Evolutionary conservation across 2,888 invertebrate species (phyloP).

Genomic region (Mesorhabditis spiculigera): DNA sequence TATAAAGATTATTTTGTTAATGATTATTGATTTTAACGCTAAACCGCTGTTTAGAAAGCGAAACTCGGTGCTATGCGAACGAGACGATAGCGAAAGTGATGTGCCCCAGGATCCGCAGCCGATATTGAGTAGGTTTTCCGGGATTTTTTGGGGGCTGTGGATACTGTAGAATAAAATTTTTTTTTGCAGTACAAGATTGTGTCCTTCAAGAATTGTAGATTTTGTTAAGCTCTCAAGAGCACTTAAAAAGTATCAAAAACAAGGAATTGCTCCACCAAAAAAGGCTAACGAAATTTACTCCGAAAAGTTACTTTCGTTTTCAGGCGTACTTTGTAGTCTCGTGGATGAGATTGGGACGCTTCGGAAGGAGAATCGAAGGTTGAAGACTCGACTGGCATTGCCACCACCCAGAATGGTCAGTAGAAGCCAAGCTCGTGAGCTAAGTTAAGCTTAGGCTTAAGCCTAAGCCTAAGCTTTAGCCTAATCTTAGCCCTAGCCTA

Average conservation of each 20-base stretch:
- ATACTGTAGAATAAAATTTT: too few species aligned
- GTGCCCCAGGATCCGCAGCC: slow-evolving; percentile 27
- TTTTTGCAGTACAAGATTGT: too few species aligned
- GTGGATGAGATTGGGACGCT: slow-evolving; percentile 53
- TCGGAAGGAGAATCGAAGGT: slow-evolving; percentile 46
- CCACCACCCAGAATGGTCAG: slow-evolving; percentile 15
- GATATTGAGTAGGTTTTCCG: slow-evolving; percentile 16
- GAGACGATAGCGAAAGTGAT: slow-evolving; percentile 11
- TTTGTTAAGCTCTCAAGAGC: not conserved
- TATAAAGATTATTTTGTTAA: too few species aligned
- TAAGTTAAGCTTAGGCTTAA: too few species aligned
- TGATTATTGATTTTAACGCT: too few species aligned
- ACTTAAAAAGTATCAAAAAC: not conserved
- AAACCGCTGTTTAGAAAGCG: too few species aligned
- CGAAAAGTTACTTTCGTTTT: slow-evolving; percentile 15
- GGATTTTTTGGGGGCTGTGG: not conserved
- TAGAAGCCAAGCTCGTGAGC: too few species aligned
- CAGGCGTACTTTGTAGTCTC: slow-evolving; percentile 53
- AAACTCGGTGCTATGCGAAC: not conserved
- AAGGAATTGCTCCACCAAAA: slow-evolving; percentile 22
- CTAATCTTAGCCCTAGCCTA: too few species aligned
- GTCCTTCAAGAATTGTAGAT: not conserved
- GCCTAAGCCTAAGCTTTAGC: too few species aligned
- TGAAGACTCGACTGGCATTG: slow-evolving; percentile 43
- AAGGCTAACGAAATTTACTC: not conserved